A percentile compares a stretch with the other conserved stretches of the same genome.
phyloP scores from a whole-genome alignment of 2,888 invertebrate species.

The Epinotia bilunana region DNA sequence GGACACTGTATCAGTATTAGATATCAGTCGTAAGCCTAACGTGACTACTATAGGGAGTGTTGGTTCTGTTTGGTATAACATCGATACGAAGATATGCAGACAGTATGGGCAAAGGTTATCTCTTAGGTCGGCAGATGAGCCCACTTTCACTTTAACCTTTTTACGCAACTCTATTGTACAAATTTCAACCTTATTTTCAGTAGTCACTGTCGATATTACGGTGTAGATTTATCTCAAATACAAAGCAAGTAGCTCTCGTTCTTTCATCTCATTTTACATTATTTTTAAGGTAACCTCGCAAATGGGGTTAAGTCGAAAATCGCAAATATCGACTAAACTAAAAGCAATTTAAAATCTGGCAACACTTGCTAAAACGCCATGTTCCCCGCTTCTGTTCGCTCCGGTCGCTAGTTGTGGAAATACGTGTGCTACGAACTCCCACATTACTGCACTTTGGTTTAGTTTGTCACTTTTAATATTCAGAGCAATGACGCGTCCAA shows the following conservation, averaged over 20 bases:
- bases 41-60: neutral
- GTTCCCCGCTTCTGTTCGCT: too few species aligned
- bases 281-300: too few species aligned
- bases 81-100: slow-evolving; percentile 23
- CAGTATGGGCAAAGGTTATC: slow-evolving; percentile 39
- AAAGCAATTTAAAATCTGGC: too few species aligned
- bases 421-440: too few species aligned
- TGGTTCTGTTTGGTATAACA: neutral
- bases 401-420: too few species aligned
- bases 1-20: neutral
- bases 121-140: slow-evolving; percentile 37
- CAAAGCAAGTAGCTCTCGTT: neutral
- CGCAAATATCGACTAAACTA: too few species aligned
- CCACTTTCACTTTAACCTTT: slow-evolving; percentile 34
- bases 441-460: too few species aligned
- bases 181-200: neutral
- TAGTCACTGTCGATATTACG: neutral
- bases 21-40: neutral
- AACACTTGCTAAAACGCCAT: too few species aligned
- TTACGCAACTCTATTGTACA: neutral
- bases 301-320: too few species aligned
- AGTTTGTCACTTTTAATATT: too few species aligned
- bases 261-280: neutral
- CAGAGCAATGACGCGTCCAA: too few species aligned
- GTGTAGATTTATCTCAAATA: slow-evolving; percentile 14